These are phyloP conservation scores for Microctenopoma lineatum DNA, from an alignment of 2,797 vertebrate species.

Conservation along the genomic window DNA sequence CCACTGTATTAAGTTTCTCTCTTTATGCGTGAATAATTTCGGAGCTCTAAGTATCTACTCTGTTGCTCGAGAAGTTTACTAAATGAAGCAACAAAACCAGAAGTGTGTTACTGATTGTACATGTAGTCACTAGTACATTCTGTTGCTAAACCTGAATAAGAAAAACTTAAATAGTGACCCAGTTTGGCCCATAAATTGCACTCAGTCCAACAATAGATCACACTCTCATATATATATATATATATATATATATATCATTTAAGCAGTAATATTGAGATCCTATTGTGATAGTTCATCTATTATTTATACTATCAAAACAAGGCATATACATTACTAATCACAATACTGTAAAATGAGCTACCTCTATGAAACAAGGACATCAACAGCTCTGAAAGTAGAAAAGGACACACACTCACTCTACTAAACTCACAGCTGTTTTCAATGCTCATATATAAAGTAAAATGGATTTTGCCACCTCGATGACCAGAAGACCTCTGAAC, in stretches of 20 bases:
- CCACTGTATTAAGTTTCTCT: constrained; percentile 53
- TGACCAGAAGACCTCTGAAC: constrained; percentile 70
- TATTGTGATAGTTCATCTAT: constrained; percentile 63
- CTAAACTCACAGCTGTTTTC: constrained; percentile 74
- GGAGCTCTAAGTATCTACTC: constrained; percentile 16
- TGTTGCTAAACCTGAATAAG: constrained; percentile 53
- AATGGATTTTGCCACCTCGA: constrained; percentile 72
- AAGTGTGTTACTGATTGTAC: constrained; percentile 54
- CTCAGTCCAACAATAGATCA: constrained; percentile 73
- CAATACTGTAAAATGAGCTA: constrained; percentile 75
- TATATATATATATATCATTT: constrained; percentile 35
- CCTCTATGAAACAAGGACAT: constrained; percentile 74
- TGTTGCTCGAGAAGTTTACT: constrained; percentile 25
- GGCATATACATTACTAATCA: constrained; percentile 76
- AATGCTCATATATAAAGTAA: constrained; percentile 69
- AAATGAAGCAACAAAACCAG: constrained; percentile 27
- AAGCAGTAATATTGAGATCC: constrained; percentile 67
- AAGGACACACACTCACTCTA: constrained; percentile 76
- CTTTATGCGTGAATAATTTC: constrained; percentile 9
- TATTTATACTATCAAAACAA: constrained; percentile 78
- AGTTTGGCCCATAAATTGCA: constrained; percentile 77
- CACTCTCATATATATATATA: constrained; percentile 32
- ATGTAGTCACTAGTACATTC: constrained; percentile 40
- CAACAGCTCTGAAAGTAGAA: constrained; percentile 73
- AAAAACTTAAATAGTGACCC: constrained; percentile 60